Conservation (phyloP, 2,113 vertebrate species). For the Tauraco erythrolophus region DNA sequence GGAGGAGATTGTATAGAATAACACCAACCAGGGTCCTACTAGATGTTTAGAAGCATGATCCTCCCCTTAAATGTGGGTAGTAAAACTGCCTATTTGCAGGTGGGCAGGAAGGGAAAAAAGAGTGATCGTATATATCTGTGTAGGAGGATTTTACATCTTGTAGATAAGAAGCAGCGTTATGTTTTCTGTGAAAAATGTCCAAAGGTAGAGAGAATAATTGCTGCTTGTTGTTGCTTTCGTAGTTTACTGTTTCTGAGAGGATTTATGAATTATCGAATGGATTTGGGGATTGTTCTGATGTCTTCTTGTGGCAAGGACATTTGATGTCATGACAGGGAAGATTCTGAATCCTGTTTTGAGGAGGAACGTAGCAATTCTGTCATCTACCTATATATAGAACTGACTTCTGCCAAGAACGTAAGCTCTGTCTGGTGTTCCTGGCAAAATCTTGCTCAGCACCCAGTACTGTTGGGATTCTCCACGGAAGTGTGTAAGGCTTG, state of each 20-base stretch:
- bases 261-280: not conserved
- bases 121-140: not conserved
- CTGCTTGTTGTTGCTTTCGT: not conserved
- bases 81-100: not conserved
- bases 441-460: not conserved
- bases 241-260: not conserved
- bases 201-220: not conserved
- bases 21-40: not conserved
- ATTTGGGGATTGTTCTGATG: not conserved
- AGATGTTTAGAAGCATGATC: not conserved
- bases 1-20: not conserved
- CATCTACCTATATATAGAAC: not conserved
- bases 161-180: not conserved
- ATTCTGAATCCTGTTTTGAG: conserved; percentile 30
- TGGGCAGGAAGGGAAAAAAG: not conserved
- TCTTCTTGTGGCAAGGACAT: not conserved
- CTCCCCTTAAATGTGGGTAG: not conserved
- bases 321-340: not conserved
- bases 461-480: conserved; percentile 6
- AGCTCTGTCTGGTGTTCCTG: conserved; percentile 10
- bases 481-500: not conserved
- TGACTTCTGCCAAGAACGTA: not conserved
- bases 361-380: not conserved
- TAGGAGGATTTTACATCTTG: not conserved
- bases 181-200: not conserved